phyloP scores from a whole-genome alignment of 2,888 invertebrate species.

The Lithodes maja region DNA sequence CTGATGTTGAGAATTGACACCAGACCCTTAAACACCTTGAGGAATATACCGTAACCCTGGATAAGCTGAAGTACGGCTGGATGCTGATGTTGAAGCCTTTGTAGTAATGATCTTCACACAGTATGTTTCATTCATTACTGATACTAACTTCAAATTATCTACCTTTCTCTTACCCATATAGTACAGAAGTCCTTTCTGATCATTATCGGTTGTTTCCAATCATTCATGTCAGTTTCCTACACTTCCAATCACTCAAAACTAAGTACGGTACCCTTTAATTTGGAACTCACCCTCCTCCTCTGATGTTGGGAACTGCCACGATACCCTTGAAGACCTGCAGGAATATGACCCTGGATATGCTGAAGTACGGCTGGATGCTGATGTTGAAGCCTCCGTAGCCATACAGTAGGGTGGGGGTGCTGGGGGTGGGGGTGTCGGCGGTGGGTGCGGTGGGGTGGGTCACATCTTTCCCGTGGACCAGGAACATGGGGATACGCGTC shows the following conservation, averaged over 20 bases:
- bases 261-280: too few species aligned
- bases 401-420: slow-evolving; percentile 90
- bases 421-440: slow-evolving; percentile 82
- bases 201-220: too few species aligned
- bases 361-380: slow-evolving; percentile 92
- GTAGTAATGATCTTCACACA: slow-evolving; percentile 82
- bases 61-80: slow-evolving; percentile 87
- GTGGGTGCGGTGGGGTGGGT: slow-evolving; percentile 80
- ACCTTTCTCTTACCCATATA: too few species aligned
- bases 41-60: slow-evolving; percentile 81
- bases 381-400: slow-evolving; percentile 99
- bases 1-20: slow-evolving; percentile 95
- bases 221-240: too few species aligned
- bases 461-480: slow-evolving; percentile 77
- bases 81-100: slow-evolving; percentile 97
- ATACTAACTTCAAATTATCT: too few species aligned
- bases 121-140: too few species aligned
- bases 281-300: slow-evolving; percentile 90
- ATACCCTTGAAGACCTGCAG: slow-evolving; percentile 92
- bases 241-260: too few species aligned
- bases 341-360: slow-evolving; percentile 82
- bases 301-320: slow-evolving; percentile 93
- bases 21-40: slow-evolving; percentile 91
- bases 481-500: slow-evolving; percentile 96
- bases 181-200: too few species aligned